Evolutionary conservation across 2,888 invertebrate species (phyloP).

Genomic region (Mylabris sibirica): DNA sequence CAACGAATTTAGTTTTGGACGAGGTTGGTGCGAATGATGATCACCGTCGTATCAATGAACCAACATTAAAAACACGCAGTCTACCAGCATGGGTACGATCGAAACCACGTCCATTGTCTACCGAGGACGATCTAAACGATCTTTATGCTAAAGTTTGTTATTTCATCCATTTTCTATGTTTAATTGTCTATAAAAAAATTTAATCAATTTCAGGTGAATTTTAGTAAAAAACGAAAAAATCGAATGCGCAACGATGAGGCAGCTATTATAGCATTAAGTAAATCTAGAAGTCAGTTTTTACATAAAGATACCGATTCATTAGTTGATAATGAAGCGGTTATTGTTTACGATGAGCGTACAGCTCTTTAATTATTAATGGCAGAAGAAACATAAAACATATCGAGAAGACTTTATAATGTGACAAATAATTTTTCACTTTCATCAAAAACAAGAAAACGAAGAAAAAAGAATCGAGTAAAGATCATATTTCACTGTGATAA

Average conservation of each 20-base stretch:
- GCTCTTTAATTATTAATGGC: constrained; percentile 65
- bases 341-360: constrained; percentile 83
- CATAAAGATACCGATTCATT: constrained; percentile 69
- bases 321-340: constrained; percentile 80
- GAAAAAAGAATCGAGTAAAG: background rate
- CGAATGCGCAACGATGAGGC: constrained; percentile 84
- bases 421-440: constrained; percentile 45
- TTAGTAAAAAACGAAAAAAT: constrained; percentile 81
- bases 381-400: constrained; percentile 39
- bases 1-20: constrained; percentile 68
- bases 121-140: constrained; percentile 74
- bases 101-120: constrained; percentile 73
- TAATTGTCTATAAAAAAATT: background rate
- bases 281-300: constrained; percentile 72
- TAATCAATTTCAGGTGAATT: constrained; percentile 67
- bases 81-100: constrained; percentile 76
- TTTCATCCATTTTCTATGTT: background rate
- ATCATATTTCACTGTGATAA: constrained; percentile 9
- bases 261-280: constrained; percentile 78
- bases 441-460: background rate
- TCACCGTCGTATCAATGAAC: constrained; percentile 60
- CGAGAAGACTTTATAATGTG: constrained; percentile 45
- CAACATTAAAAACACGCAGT: constrained; percentile 69
- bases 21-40: constrained; percentile 64
- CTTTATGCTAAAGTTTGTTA: constrained; percentile 71